Evolutionary conservation across 2,797 vertebrate genomes (phyloP).

Genomic region (Poeciliopsis gracilis): DNA sequence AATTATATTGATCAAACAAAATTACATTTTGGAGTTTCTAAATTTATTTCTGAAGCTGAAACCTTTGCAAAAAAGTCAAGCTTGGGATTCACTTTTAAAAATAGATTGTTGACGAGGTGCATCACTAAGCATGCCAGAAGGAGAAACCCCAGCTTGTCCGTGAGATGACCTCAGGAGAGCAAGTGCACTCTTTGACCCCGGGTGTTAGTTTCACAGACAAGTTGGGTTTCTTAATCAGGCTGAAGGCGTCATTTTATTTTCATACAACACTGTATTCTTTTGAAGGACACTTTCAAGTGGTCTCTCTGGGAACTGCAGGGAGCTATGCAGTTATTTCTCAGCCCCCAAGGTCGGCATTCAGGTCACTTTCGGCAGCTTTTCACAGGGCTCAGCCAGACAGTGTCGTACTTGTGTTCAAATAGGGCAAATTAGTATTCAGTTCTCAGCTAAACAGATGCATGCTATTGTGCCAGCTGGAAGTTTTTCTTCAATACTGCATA

Average conservation of each 20-base stretch:
- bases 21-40: too few relatives aligned
- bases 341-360: background rate
- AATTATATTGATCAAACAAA: too few relatives aligned
- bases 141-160: background rate
- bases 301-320: background rate
- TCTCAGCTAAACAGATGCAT: constrained; percentile 6
- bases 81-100: too few relatives aligned
- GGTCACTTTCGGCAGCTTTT: constrained; percentile 8
- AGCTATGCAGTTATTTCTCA: background rate
- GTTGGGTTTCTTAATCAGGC: background rate
- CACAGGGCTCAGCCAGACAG: background rate
- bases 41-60: too few relatives aligned
- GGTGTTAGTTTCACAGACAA: background rate
- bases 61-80: too few relatives aligned
- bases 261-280: background rate
- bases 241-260: background rate
- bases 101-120: background rate
- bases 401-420: constrained; percentile 2
- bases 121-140: background rate
- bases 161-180: background rate
- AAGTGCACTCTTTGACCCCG: background rate
- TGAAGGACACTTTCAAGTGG: background rate
- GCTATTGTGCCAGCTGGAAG: background rate
- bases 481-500: background rate
- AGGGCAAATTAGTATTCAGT: background rate